Conservation (phyloP, 2,797 vertebrate genomes). For the Sebastes oblongus region DNA sequence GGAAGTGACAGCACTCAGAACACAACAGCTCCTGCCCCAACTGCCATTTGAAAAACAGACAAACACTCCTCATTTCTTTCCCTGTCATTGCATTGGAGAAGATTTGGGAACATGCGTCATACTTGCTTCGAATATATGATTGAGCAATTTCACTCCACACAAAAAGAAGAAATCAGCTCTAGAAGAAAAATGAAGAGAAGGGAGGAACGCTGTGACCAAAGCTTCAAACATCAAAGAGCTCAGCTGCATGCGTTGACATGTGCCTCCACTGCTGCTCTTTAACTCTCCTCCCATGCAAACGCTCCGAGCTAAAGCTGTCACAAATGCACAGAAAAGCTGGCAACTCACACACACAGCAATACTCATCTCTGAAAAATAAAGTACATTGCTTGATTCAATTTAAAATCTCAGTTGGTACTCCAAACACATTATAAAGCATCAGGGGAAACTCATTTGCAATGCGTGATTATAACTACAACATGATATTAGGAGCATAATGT, state of each 20-base stretch:
- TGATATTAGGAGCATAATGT: background rate
- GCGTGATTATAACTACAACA: background rate
- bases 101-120: background rate
- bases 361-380: background rate
- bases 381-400: background rate
- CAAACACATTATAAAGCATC: background rate
- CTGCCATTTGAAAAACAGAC: background rate
- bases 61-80: background rate
- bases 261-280: background rate
- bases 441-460: rapidly evolving
- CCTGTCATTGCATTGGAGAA: background rate
- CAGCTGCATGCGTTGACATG: conserved; percentile 55
- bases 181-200: background rate
- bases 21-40: background rate
- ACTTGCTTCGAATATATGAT: background rate
- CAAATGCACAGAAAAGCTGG: background rate
- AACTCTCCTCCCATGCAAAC: background rate
- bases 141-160: background rate
- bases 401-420: background rate
- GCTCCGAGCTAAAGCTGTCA: conserved; percentile 13
- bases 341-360: too few species aligned
- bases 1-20: background rate
- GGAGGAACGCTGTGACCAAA: background rate
- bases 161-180: background rate
- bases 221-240: conserved; percentile 2